phyloP scores from a whole-genome alignment of 2,797 vertebrate species.

The Sebastes kiyomatsui region DNA sequence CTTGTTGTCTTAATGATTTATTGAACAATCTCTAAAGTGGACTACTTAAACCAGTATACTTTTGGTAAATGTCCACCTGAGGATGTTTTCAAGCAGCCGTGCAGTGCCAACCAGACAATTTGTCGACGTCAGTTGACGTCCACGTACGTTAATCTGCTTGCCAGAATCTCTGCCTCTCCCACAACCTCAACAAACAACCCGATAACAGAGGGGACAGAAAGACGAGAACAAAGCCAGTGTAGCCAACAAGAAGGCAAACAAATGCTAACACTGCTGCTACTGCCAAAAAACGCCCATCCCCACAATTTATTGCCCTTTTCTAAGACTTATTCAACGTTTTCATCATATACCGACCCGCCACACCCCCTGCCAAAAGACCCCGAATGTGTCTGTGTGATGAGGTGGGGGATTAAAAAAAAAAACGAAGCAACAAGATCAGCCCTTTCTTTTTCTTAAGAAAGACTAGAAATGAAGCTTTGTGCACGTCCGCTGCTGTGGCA shows the following conservation, averaged over 20 bases:
- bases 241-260: conserved; percentile 91
- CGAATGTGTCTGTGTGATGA: conserved; percentile 65
- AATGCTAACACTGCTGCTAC: conserved; percentile 89
- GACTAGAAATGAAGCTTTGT: conserved; percentile 91
- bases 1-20: neutral
- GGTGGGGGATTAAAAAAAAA: conserved; percentile 65
- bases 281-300: conserved; percentile 85
- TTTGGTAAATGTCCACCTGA: conserved; percentile 14
- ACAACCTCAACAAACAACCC: conserved; percentile 84
- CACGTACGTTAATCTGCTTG: conserved; percentile 5
- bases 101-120: neutral
- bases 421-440: conserved; percentile 80
- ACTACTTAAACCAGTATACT: neutral
- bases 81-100: neutral
- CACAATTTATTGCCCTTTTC: conserved; percentile 88
- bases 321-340: conserved; percentile 85
- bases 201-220: conserved; percentile 81
- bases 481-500: conserved; percentile 86
- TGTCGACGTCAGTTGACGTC: neutral
- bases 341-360: conserved; percentile 63
- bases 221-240: conserved; percentile 78
- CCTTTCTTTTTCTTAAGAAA: conserved; percentile 75
- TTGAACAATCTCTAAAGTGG: neutral
- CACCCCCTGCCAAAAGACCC: conserved; percentile 59
- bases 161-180: conserved; percentile 69